Conservation (phyloP, 2,797 vertebrate species). For the Hemibagrus guttatus region DNA sequence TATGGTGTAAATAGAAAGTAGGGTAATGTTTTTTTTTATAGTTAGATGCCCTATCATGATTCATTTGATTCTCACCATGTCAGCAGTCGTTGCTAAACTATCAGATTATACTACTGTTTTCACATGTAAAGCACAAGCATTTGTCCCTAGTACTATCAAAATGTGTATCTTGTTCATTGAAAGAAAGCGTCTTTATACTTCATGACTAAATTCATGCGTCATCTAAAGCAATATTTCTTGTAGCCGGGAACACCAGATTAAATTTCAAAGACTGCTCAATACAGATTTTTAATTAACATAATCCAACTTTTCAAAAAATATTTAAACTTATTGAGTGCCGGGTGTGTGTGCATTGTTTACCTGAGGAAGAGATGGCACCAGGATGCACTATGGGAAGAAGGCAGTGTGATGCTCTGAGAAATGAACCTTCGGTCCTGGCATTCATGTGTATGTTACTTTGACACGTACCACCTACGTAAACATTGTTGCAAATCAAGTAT, state of each 20-base stretch:
- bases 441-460: too few species aligned
- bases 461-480: too few species aligned
- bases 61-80: not conserved
- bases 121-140: not conserved
- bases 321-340: not conserved
- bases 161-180: not conserved
- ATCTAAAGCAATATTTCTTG: not conserved
- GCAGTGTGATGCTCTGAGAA: too few species aligned
- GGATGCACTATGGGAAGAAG: too few species aligned
- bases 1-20: constrained; percentile 15
- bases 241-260: not conserved
- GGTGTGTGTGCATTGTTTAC: too few species aligned
- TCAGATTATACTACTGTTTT: not conserved
- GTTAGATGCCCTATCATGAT: not conserved
- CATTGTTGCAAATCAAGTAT: too few species aligned
- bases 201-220: too few species aligned
- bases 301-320: not conserved
- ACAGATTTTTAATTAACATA: not conserved
- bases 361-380: too few species aligned
- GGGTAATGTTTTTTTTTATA: not conserved
- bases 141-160: not conserved
- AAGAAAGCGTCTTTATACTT: not conserved
- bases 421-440: too few species aligned
- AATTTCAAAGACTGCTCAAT: not conserved
- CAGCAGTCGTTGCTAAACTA: not conserved